Evolutionary conservation across 2,888 invertebrate species (phyloP).

Genomic region (Idaea dimidiata): DNA sequence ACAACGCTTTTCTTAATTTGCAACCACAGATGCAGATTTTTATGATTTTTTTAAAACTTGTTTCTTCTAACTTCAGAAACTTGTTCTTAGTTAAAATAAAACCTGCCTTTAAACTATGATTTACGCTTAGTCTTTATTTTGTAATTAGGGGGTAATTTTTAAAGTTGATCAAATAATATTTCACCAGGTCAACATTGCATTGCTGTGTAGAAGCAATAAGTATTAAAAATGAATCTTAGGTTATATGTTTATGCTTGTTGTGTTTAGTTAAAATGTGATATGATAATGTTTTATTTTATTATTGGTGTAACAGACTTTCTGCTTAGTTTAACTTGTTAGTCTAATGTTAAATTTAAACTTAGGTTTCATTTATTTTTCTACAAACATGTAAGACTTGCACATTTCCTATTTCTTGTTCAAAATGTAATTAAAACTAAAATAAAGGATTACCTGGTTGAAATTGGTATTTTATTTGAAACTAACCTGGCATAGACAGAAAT

Average conservation of each 20-base stretch:
- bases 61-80: too few species aligned
- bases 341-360: conserved; percentile 41
- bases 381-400: conserved; percentile 67
- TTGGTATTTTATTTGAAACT: conserved; percentile 30
- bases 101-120: too few species aligned
- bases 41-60: too few species aligned
- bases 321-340: conserved; percentile 26
- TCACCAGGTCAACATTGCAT: conserved; percentile 50
- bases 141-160: conserved; percentile 17
- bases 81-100: too few species aligned
- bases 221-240: conserved; percentile 59
- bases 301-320: conserved; percentile 35
- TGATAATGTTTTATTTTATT: conserved; percentile 51
- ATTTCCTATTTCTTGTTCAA: conserved; percentile 67
- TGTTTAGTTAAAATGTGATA: conserved; percentile 77
- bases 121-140: too few species aligned
- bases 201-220: conserved; percentile 62
- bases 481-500: not conserved
- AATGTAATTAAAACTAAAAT: conserved; percentile 64
- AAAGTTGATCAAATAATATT: conserved; percentile 49
- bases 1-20: too few species aligned
- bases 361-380: conserved; percentile 76
- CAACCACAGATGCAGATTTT: too few species aligned
- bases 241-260: conserved; percentile 53
- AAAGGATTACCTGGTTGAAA: conserved; percentile 67